A percentile compares a stretch with the other conserved stretches of the same genome.
These are phyloP conservation scores for Tenthredo mesomela DNA, from an alignment of 2,888 invertebrate genomes.

Conservation along the genomic window DNA sequence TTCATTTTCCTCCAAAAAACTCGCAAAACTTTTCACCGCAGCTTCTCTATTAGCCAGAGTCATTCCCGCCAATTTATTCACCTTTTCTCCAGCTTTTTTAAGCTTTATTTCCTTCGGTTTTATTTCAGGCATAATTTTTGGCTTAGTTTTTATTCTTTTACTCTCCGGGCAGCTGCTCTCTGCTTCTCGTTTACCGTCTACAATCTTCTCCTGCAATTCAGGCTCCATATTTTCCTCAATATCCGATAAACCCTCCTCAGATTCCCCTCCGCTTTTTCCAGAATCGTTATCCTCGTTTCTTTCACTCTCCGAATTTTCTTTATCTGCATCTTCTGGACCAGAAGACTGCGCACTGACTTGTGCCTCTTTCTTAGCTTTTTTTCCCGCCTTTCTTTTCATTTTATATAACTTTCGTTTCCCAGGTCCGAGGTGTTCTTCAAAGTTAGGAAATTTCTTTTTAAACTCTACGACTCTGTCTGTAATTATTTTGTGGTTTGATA, in stretches of 20 bases:
- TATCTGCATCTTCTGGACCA: conserved; percentile 18
- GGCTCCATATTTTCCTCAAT: background rate
- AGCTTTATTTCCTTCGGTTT: conserved; percentile 27
- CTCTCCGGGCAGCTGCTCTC: conserved; percentile 25
- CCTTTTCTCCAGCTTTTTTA: conserved; percentile 36
- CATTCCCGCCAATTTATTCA: conserved; percentile 7
- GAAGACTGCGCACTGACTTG: background rate
- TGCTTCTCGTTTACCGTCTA: background rate
- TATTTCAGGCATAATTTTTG: conserved; percentile 31
- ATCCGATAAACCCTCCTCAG: background rate
- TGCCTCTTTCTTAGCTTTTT: conserved; percentile 45
- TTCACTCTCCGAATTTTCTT: background rate
- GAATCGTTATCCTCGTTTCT: background rate
- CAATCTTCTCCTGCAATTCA: background rate
- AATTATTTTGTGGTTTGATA: conserved; percentile 65
- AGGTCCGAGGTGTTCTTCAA: conserved; percentile 61
- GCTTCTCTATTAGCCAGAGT: conserved; percentile 63
- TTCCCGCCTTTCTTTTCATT: conserved; percentile 56
- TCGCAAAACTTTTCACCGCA: conserved; percentile 67
- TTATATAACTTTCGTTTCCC: conserved; percentile 61
- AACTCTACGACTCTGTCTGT: conserved; percentile 65
- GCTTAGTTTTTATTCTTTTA: conserved; percentile 7
- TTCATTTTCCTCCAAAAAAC: conserved; percentile 63
- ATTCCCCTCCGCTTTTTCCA: background rate
- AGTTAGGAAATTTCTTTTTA: conserved; percentile 69